Base-by-base conservation (phyloP, 1,140 invertebrate species). In the Tyrophagus putrescentiae region DNA sequence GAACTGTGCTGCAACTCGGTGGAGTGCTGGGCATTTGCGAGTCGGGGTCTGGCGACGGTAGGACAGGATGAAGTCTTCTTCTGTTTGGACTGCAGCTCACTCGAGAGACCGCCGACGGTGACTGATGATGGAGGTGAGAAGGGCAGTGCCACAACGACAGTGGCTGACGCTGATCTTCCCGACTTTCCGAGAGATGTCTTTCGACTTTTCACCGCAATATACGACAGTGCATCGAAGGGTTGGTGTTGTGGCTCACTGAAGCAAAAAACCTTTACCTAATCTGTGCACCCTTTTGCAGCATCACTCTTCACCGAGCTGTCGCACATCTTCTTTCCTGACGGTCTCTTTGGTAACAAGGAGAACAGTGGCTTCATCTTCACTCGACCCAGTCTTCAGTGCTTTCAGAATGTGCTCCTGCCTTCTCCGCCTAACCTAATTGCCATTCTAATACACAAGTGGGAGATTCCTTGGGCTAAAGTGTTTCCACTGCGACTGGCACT, bases 11-110 rank as follows among this genome's bases (percentile, higher is more conserved):
- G 61, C 36, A 53, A 29, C 27, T 6, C 27, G 13, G 21, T n/a
- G n/a, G 75, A 78, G 60, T 85, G 84, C 63, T 87, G 87, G 80
- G 85, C 84, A 71, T 82, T 89, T 63, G 81, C 82, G 6, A 85
- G 84, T 0, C 77, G 80, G 65, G 87, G 87, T 23, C 72, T 92
- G 67, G 80, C 81, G 52, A 82, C 82, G 58, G 84, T 89, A 28
- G 85, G 85, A 16, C 87, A 89, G 69, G 86, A 90, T 70, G 88
- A 92, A 75, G 72, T 91, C 21, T 79, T 89, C 57, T 78, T 89
- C 61, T 67, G 90, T 31, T 71, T 92, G 9, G 85, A 90, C 71
- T 77, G 76, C n/a, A 69, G 82, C 9, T 78, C 81, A 0, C 78
- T 81, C 57, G 84, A 87, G 67, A 76, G 73, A 1, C 70, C 71